Evolutionary conservation across 1,140 invertebrate genomes (phyloP), one percentile per base, ranked within the genome.

Genomic region (Drosophila neocordata): DNA sequence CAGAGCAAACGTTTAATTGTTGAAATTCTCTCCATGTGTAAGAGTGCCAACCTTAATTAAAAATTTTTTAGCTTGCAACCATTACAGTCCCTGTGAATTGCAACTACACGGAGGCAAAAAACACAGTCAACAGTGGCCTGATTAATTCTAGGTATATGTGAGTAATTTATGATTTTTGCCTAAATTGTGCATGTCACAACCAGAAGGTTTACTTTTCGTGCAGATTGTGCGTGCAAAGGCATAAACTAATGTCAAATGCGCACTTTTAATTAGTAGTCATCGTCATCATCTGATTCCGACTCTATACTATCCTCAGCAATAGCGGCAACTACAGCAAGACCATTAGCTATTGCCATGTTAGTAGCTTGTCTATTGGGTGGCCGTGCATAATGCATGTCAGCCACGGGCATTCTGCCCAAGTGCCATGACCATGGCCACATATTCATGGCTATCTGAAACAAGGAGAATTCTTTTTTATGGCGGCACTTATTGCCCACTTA

Each of bases 391-490:
- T 41, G 38, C 38, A 4, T 13, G 38, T 15, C 73, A 13, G 82
- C 71, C 60, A 72, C 64, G 18, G 79, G 81, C 34, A 77, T 56
- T 38, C n/a, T 62, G 24, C 69, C 63, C 51, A 55, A 65, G 24
- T 58, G 52, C 55, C 73, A 66, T 7, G 61, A 22, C 57, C 53
- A 8, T 12, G 62, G 61, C 62, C 66, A 64, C 24, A 22, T 27
- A 11, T 37, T 44, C 57, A 11, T 64, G 75, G 48, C 82, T 87
- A 66, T 75, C 81, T 85, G 78, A 69, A 87, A 87, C 56, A 87
- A 55, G 68, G 60, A 55, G 48, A 79, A 37, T 15, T 24, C 56
- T 71, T 48, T 38, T 63, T 84, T 72, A 84, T 60, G 62, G n/a
- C 56, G 20, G 22, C 56, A 62, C 79, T 65, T 64, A 69, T 12